Evolutionary conservation across 2,888 invertebrate species (phyloP).

Genomic region (Tachina grossa): DNA sequence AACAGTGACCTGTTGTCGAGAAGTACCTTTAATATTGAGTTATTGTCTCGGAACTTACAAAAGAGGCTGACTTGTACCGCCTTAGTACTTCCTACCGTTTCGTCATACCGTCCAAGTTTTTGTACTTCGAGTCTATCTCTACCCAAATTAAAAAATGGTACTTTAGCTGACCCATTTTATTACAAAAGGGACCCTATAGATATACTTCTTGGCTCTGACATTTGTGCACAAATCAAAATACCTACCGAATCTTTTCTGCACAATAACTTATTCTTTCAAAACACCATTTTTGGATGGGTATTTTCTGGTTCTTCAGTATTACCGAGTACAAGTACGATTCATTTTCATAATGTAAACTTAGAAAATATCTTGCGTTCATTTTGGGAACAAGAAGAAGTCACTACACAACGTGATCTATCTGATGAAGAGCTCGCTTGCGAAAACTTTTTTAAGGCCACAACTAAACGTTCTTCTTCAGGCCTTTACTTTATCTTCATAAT

Average conservation of each 20-base stretch:
- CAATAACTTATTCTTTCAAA: conserved; percentile 27
- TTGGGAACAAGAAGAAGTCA: conserved; percentile 35
- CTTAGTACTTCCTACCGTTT: background rate
- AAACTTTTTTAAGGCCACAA: conserved; percentile 15
- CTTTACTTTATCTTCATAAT: conserved; percentile 5
- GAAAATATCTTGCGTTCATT: conserved; percentile 16
- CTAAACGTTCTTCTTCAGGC: background rate
- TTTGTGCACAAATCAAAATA: conserved; percentile 32
- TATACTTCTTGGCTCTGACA: conserved; percentile 43
- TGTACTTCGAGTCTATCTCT: background rate
- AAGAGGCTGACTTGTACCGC: background rate
- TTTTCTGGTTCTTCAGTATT: conserved; percentile 5
- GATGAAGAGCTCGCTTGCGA: conserved; percentile 37
- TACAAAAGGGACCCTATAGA: conserved; percentile 20
- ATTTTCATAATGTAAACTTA: conserved; percentile 5
- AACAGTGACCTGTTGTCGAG: too few species aligned
- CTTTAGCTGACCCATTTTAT: conserved; percentile 24
- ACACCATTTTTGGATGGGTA: conserved; percentile 27
- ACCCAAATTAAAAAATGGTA: background rate
- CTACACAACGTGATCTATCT: background rate
- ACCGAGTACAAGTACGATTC: background rate
- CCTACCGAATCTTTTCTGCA: conserved; percentile 20
- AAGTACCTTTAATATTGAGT: too few species aligned
- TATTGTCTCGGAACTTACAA: too few species aligned
- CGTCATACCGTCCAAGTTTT: background rate